phyloP scores from a whole-genome alignment of 2,797 vertebrate species.

The Peromyscus attwateri region DNA sequence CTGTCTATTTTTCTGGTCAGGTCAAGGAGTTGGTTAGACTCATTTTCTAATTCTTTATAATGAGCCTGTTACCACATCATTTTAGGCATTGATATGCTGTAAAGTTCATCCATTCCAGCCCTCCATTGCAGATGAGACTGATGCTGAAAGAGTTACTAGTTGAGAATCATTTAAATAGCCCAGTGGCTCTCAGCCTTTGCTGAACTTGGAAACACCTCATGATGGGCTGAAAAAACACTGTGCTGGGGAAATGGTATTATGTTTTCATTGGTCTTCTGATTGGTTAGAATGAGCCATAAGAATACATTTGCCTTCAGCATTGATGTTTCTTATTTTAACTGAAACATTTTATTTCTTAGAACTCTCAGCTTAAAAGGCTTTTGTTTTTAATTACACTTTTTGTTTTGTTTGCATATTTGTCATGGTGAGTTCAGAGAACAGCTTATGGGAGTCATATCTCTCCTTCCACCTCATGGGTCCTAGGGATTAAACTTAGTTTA shows the following conservation, averaged over 20 bases:
- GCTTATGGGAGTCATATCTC: neutral
- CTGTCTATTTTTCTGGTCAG: neutral
- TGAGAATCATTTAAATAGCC: constrained; percentile 28
- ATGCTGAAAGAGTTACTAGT: constrained; percentile 2
- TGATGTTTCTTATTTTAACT: neutral
- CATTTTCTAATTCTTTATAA: constrained; percentile 23
- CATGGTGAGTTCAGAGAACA: too few relatives aligned
- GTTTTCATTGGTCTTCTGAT: neutral
- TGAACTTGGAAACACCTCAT: neutral
- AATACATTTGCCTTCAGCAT: constrained; percentile 15
- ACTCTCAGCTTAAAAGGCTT: neutral
- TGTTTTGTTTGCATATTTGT: neutral
- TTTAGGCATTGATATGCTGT: neutral
- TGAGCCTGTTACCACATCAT: neutral
- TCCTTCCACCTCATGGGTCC: neutral
- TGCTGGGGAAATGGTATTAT: neutral
- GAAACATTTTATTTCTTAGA: constrained; percentile 41
- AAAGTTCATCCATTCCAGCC: neutral
- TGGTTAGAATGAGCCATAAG: constrained; percentile 40
- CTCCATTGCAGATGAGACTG: constrained; percentile 8
- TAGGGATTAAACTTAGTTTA: neutral
- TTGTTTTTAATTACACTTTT: neutral
- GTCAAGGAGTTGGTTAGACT: neutral
- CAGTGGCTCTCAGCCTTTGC: neutral
- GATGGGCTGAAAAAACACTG: neutral